Percentiles rank a stretch among this genome's conserved stretches.
Conservation (phyloP, 2,113 vertebrate species). For the Rhinichthys klamathensis region DNA sequence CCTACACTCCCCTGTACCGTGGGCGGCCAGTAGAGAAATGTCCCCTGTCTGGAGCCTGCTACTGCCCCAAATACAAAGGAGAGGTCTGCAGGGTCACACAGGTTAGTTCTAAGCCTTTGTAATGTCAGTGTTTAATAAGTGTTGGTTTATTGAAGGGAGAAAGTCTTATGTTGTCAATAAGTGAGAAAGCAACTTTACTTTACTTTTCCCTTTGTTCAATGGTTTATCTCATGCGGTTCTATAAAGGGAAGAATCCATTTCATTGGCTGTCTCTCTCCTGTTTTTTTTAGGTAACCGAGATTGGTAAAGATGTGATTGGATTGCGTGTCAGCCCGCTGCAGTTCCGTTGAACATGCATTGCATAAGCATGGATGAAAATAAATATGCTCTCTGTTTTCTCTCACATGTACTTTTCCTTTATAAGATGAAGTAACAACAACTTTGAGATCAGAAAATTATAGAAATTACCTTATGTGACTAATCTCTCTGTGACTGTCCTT, state of each 20-base stretch:
- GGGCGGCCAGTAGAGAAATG: slow-evolving; percentile 93
- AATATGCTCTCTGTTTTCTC: background rate
- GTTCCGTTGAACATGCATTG: slow-evolving; percentile 83
- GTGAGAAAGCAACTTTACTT: background rate
- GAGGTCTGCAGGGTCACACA: slow-evolving; percentile 93
- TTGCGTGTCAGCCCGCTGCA: slow-evolving; percentile 94
- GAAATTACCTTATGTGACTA: background rate
- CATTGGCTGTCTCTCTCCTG: background rate
- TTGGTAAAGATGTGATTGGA: slow-evolving; percentile 94
- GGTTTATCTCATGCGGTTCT: background rate
- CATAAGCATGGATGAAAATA: background rate
- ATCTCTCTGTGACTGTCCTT: background rate
- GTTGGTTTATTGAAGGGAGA: background rate
- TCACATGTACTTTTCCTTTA: background rate
- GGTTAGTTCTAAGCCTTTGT: slow-evolving; percentile 68
- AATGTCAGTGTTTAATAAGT: background rate
- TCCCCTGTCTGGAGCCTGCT: slow-evolving; percentile 94
- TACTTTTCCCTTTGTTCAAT: background rate
- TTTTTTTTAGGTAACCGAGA: slow-evolving; percentile 86
- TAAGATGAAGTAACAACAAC: slow-evolving; percentile 2
- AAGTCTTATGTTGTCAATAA: background rate
- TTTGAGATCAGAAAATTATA: background rate
- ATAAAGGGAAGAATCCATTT: background rate
- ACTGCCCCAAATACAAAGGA: slow-evolving; percentile 88
- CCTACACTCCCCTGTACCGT: slow-evolving; percentile 91